Evolutionary conservation across 2,113 vertebrate genomes (phyloP), one percentile per base, ranked within the genome.

Genomic region (Archilochus colubris): DNA sequence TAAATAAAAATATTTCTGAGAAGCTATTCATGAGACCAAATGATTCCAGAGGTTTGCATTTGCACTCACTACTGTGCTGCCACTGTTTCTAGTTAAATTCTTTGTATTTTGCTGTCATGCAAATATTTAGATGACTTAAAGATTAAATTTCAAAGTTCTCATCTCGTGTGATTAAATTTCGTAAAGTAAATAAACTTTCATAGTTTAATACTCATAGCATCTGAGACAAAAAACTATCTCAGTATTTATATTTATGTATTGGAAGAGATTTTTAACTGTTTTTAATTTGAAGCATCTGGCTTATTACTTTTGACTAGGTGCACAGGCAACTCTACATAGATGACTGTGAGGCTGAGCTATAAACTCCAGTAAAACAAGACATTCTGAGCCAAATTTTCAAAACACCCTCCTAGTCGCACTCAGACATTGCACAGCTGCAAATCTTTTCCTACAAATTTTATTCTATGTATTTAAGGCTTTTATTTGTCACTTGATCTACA

Each of bases 101-200:
- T 94, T 91, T 95, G 57, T 94, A 31, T 93, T 92, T 88, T 91
- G 63, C 77, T 92, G 69, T 89, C 79, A 57, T 93, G 84, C 90
- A 97, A 97, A 97, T 96, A 94, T 96, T 97, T 97, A 94, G 95
- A 93, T 88, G 84, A 80, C 62, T 89, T 92, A 66, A 93, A 95
- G 67, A 95, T 80, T 86, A 73, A 58, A 92, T 95, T 96, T 97
- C 36, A 16, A 94, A 95, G 53, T 78, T 86, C 14, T 89, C 36
- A 31, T 89, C 53, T 84, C 84, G 54, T 58, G 8, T 82, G 66
- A 76, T 92, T 94, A 73, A 69, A 79, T 91, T 82, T 43, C 76
- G 77, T 72, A 76, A 84, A 89, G n/a, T 92, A 93, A 93, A 93
- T 89, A 91, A 89, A 64, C 51, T 85, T 87, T 63, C 40, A 33